Conservation (phyloP, 2,888 invertebrate species). For the Acanthosoma haemorrhoidale region DNA sequence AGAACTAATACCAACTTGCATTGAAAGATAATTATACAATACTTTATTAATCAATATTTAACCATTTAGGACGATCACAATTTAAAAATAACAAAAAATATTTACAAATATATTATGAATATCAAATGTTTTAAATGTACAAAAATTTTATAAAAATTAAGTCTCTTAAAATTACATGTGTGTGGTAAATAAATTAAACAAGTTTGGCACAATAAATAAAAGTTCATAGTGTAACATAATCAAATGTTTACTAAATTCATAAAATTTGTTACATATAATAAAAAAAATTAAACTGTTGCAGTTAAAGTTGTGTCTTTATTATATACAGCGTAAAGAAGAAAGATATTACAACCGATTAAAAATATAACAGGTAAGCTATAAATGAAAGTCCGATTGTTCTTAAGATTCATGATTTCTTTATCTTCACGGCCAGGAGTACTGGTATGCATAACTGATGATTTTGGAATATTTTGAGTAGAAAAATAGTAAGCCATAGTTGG, state of each 20-base stretch:
- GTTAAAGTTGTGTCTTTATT: background rate
- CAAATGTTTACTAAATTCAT: background rate
- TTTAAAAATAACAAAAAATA: background rate
- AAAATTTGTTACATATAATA: background rate
- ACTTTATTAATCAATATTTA: background rate
- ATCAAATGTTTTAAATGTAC: too few species aligned
- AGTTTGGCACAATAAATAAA: slow-evolving; percentile 8
- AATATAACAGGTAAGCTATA: slow-evolving; percentile 1
- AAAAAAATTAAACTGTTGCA: background rate
- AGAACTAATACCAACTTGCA: too few species aligned
- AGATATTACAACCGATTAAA: slow-evolving; percentile 1
- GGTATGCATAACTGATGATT: slow-evolving; percentile 1
- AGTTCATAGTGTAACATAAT: background rate
- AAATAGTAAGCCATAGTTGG: slow-evolving; percentile 21
- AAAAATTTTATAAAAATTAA: background rate
- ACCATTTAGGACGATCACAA: background rate
- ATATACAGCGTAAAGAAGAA: background rate
- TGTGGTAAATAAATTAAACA: background rate
- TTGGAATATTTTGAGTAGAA: background rate
- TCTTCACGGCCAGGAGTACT: background rate
- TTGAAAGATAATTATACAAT: too few species aligned
- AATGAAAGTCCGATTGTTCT: background rate
- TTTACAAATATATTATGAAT: background rate
- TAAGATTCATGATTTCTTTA: background rate
- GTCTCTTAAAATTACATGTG: background rate